Evolutionary conservation across 1,140 invertebrate species (phyloP), one percentile per base, ranked within the genome.

Genomic region (Brevipalpus yothersi): DNA sequence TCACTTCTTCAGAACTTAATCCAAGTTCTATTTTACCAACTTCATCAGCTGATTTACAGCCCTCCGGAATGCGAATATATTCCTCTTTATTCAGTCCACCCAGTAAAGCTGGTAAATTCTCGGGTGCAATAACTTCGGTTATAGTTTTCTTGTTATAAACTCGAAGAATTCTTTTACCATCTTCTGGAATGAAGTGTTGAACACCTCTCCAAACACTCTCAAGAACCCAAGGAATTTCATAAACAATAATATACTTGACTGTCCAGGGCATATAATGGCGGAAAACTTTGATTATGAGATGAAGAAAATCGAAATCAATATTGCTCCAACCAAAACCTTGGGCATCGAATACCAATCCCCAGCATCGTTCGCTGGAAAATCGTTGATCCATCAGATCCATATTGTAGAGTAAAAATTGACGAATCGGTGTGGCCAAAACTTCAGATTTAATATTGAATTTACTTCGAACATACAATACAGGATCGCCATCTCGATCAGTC

Each of bases 181-280:
- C 59, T 55, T 60, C 59, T 9, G 59, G 51, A 10, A 60, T 23
- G n/a, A 51, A 42, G 15, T n/a, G 31, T 43, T 21, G 15, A 15
- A 41, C 47, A 5, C 40, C 23, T 58, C 59, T 61, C 47, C 49
- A 53, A 21, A 53, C 41, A 21, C 45, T 13, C 8, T 41, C 45
- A 39, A 61, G 40, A 41, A 61, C 13, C 60, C 60, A 61, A 3
- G 60, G 60, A 12, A 61, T 49, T 23, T 61, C 56, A 39, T 61
- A 61, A 12, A 61, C 42, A 11, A 61, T 31, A 9, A 61, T 43
- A 40, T 61, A 61, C 23, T 53, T 58, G 1, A 59, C 41, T 17
- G 19, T 13, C 41, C 49, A 53, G 11, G 60, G 60, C 21, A 39
- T 62, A 31, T 61, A 61, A 41, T 61, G 19, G 23, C 42, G 41